Evolutionary conservation across 2,888 invertebrate genomes (phyloP).

Genomic region (Oligia fasciuncula): DNA sequence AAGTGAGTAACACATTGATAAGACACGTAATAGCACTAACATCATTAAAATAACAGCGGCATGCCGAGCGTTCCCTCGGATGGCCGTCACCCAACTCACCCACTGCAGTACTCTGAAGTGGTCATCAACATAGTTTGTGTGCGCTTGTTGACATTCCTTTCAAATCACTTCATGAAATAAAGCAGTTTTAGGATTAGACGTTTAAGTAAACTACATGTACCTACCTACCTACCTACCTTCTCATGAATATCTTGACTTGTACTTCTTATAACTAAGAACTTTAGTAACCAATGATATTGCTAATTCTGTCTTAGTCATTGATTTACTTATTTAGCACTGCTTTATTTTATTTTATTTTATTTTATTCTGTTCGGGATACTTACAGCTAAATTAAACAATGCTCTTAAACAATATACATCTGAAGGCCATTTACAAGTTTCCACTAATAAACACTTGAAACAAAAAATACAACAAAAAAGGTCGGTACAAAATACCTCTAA

Average conservation of each 20-base stretch:
- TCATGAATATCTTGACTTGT: background rate
- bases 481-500: too few relatives aligned
- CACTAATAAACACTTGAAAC: too few relatives aligned
- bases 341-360: too few relatives aligned
- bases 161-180: conserved; percentile 11
- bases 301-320: background rate
- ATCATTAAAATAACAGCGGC: background rate
- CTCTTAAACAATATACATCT: too few relatives aligned
- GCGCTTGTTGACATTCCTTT: conserved; percentile 24
- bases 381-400: too few relatives aligned
- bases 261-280: too few relatives aligned
- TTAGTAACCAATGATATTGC: too few relatives aligned
- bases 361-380: too few relatives aligned
- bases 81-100: background rate
- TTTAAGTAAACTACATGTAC: too few relatives aligned
- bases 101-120: background rate
- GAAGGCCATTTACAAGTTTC: too few relatives aligned
- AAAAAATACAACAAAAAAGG: too few relatives aligned
- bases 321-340: background rate
- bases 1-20: conserved; percentile 8
- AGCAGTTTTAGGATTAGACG: background rate
- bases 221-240: too few relatives aligned
- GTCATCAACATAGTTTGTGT: background rate
- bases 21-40: conserved; percentile 14
- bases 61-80: conserved; percentile 4